phyloP scores from a whole-genome alignment of 2,888 invertebrate species.

The Morpho deidamia region DNA sequence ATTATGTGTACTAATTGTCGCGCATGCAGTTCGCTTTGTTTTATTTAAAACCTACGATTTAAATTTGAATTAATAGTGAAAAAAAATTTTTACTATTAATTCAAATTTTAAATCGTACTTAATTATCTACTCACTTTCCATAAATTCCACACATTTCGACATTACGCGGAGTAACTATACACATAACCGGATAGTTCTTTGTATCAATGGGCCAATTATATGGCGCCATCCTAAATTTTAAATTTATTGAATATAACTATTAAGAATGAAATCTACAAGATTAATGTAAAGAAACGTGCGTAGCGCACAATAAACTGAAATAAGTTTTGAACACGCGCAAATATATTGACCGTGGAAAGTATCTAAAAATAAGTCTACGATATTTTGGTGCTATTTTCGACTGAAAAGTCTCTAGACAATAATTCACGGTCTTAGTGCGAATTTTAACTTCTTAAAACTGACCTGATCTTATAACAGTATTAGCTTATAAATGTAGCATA shows the following conservation, averaged over 20 bases:
- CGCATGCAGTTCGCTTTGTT: too few species aligned
- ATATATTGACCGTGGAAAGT: constrained; percentile 21
- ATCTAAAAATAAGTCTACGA: constrained; percentile 22
- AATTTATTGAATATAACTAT: background rate
- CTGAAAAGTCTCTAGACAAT: background rate
- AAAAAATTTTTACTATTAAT: too few species aligned
- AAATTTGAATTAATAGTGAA: too few species aligned
- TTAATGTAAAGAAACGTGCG: background rate
- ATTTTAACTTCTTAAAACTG: background rate
- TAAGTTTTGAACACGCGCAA: background rate
- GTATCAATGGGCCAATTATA: constrained; percentile 55
- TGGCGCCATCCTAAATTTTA: constrained; percentile 39
- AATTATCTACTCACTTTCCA: constrained; percentile 51
- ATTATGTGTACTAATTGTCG: too few species aligned
- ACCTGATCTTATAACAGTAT: too few species aligned
- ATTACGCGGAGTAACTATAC: constrained; percentile 54
- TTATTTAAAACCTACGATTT: too few species aligned
- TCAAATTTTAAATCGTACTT: too few species aligned
- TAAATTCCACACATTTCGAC: constrained; percentile 49
- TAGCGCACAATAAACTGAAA: constrained; percentile 19
- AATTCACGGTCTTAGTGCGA: too few species aligned
- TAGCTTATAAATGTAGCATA: too few species aligned
- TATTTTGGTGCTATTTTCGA: constrained; percentile 1
- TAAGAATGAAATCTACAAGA: background rate
- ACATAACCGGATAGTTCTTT: constrained; percentile 58